Evolutionary conservation across 2,113 vertebrate genomes (phyloP), one percentile per base, ranked within the genome.

Genomic region (Dermatemys mawii): DNA sequence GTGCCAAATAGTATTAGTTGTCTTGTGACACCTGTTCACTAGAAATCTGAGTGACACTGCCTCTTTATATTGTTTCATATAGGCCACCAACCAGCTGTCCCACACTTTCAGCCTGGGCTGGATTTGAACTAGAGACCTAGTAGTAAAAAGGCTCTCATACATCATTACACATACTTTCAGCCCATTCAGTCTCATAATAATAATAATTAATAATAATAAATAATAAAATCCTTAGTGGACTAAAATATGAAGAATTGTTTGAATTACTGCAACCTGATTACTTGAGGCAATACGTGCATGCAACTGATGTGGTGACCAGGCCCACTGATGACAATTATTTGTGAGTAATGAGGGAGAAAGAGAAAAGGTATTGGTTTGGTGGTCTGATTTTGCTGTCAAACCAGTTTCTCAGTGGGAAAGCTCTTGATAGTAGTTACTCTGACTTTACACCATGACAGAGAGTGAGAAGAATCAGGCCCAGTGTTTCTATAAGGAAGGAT

Each of bases 401-500:
- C 57, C 90, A 27, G 26, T 75, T 3, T 38, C 84, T 32, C 46
- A n/a, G 70, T 51, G 32, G n/a, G n/a, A 3, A 88, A 13, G 35
- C 78, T 46, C 19, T 81, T 93, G 35, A 84, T 10, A 78, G 9
- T 11, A 87, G 14, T 1, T 48, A 17, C 6, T 94, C 67, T 57
- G 63, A 87, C 78, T 2, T 54, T 3, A 84, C 44, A 27, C 14
- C 14, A 88, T 48, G 35, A 48, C 54, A n/a, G 6, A 1, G 17
- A 90, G 81, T 17, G n/a, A 4, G 5, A 11, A 14, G 38, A 19
- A 27, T 24, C 17, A 3, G 1, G 0, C 8, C 29, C 6, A 75
- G 21, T 83, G 79, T 63, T 2, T 44, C 53, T 6, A 73, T 49
- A 14, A 53, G 24, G 11, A 49, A 51, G 12, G 27, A 53, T 5